A percentile compares a stretch with the other conserved stretches of the same genome.
phyloP scores from a whole-genome alignment of 2,113 vertebrate genomes.

The Vulpes vulpes region DNA sequence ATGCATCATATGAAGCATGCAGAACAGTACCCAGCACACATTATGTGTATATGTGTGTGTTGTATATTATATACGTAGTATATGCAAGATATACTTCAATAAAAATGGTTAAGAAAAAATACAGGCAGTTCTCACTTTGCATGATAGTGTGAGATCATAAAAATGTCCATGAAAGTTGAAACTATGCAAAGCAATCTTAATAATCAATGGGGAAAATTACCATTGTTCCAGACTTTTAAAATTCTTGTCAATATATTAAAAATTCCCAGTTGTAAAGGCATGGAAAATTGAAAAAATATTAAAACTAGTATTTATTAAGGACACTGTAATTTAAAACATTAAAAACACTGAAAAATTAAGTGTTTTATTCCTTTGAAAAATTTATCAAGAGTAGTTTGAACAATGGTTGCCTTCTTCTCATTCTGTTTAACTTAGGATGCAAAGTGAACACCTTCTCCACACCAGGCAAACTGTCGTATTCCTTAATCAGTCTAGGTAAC shows the following conservation, averaged over 20 bases:
- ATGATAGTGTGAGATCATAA: neutral
- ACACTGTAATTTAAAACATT: slow-evolving; percentile 28
- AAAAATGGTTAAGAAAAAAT: neutral
- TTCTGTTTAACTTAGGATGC: neutral
- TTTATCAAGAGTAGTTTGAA: neutral
- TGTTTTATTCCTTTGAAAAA: slow-evolving; percentile 47
- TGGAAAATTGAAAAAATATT: neutral
- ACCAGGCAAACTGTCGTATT: neutral
- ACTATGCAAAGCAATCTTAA: neutral
- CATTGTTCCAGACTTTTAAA: neutral
- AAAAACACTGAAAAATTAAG: slow-evolving; percentile 36
- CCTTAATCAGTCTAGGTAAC: neutral
- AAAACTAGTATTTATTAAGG: slow-evolving; percentile 10
- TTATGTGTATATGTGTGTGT: neutral
- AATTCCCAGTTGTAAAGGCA: neutral
- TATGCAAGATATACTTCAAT: neutral
- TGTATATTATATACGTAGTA: neutral
- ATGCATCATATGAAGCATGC: neutral
- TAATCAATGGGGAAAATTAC: neutral
- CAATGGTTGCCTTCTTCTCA: neutral
- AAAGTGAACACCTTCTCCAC: neutral
- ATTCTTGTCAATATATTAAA: neutral
- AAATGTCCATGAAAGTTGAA: neutral
- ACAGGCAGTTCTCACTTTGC: neutral
- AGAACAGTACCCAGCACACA: neutral